A percentile compares a stretch with the other conserved stretches of the same genome.
Conservation (phyloP, 2,113 vertebrate genomes). For the Oostethus manadensis region DNA sequence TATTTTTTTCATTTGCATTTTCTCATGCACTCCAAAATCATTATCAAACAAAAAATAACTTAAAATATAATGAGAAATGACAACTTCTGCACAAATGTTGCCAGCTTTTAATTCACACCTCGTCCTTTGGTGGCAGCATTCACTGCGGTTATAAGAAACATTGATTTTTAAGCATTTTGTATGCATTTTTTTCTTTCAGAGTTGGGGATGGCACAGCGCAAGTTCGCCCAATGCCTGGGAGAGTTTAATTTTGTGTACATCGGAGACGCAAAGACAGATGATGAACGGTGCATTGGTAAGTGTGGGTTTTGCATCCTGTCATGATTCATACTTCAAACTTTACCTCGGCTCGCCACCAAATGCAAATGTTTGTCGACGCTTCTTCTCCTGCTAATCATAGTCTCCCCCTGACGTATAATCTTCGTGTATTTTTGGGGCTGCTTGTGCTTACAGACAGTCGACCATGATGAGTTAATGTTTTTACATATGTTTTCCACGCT, state of each 20-base stretch:
- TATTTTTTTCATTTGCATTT: too few relatives aligned
- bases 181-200: slow-evolving; percentile 64
- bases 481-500: neutral
- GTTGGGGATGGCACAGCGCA: slow-evolving; percentile 87
- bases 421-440: slow-evolving; percentile 1
- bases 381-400: slow-evolving; percentile 11
- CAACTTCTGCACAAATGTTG: too few relatives aligned
- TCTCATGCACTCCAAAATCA: too few relatives aligned
- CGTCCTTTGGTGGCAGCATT: too few relatives aligned
- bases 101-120: too few relatives aligned
- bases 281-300: slow-evolving; percentile 91
- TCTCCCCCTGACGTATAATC: slow-evolving; percentile 8
- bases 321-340: slow-evolving; percentile 13
- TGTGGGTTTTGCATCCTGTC: slow-evolving; percentile 19
- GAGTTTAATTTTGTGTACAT: slow-evolving; percentile 98
- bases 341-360: slow-evolving; percentile 4
- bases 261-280: slow-evolving; percentile 93
- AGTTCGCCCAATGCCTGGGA: slow-evolving; percentile 89
- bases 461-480: neutral
- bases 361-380: slow-evolving; percentile 37
- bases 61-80: too few relatives aligned
- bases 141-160: too few relatives aligned
- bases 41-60: too few relatives aligned
- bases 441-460: neutral
- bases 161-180: neutral